phyloP scores from a whole-genome alignment of 2,113 vertebrate genomes.

The Eublepharis macularius region DNA sequence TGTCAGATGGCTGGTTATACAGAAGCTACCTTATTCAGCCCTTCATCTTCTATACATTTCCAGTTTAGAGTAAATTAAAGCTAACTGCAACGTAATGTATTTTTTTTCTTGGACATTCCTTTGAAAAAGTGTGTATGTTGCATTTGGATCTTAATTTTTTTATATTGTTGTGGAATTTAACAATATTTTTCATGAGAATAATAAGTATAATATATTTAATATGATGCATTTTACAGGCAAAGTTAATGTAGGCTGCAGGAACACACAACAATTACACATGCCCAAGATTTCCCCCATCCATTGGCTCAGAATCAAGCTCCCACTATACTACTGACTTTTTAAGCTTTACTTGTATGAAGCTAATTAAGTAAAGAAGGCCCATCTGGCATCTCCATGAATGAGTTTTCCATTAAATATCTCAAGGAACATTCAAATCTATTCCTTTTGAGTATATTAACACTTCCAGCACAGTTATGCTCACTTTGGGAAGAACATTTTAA shows the following conservation, averaged over 20 bases:
- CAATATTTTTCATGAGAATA: neutral
- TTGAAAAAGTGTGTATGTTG: neutral
- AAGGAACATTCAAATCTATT: neutral
- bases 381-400: neutral
- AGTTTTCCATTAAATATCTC: slow-evolving; percentile 7
- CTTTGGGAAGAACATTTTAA: neutral
- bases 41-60: neutral
- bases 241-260: neutral
- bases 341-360: neutral
- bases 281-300: neutral
- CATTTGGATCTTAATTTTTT: neutral
- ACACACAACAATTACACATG: neutral
- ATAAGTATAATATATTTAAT: neutral
- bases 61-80: neutral
- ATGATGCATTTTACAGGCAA: neutral
- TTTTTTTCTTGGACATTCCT: neutral
- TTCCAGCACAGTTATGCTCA: neutral
- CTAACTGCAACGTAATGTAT: neutral
- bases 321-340: neutral
- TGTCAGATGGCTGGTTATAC: neutral
- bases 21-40: neutral
- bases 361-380: neutral
- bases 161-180: neutral
- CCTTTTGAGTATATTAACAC: neutral
- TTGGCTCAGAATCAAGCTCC: neutral